These are phyloP conservation scores for Mechanitis mazaeus DNA, from an alignment of 2,888 invertebrate genomes.

Conservation along the genomic window DNA sequence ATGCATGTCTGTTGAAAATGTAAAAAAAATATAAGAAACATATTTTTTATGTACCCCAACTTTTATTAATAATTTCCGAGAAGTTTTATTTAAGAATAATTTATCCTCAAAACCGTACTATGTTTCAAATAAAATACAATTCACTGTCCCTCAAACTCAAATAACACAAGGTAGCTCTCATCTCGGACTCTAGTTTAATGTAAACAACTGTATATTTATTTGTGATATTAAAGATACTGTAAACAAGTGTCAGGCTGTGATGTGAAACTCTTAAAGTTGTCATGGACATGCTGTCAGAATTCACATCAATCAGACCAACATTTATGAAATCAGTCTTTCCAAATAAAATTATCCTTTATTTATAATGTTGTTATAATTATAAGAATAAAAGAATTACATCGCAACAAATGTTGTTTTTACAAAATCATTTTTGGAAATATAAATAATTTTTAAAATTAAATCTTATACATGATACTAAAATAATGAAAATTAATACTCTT, in stretches of 20 bases:
- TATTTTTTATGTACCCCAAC: too few relatives aligned
- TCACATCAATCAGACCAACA: constrained; percentile 13
- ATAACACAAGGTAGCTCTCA: constrained; percentile 17
- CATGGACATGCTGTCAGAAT: constrained; percentile 28
- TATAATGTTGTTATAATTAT: too few relatives aligned
- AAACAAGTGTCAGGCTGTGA: constrained; percentile 56
- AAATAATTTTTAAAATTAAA: too few relatives aligned
- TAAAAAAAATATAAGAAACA: too few relatives aligned
- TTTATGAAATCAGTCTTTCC: not conserved
- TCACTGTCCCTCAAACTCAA: constrained; percentile 17
- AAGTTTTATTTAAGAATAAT: not conserved
- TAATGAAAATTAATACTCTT: too few relatives aligned
- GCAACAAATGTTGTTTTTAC: not conserved
- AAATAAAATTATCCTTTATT: not conserved
- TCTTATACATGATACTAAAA: too few relatives aligned
- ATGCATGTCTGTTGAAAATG: too few relatives aligned
- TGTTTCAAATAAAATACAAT: not conserved
- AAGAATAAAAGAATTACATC: too few relatives aligned
- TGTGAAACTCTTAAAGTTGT: constrained; percentile 50
- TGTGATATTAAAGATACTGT: constrained; percentile 49
- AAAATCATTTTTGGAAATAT: not conserved
- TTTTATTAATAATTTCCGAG: too few relatives aligned
- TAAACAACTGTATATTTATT: constrained; percentile 62
- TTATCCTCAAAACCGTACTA: not conserved
- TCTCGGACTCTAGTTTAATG: constrained; percentile 40